phyloP scores from a whole-genome alignment of 1,140 invertebrate genomes.

The Trypoxylus dichotomus region DNA sequence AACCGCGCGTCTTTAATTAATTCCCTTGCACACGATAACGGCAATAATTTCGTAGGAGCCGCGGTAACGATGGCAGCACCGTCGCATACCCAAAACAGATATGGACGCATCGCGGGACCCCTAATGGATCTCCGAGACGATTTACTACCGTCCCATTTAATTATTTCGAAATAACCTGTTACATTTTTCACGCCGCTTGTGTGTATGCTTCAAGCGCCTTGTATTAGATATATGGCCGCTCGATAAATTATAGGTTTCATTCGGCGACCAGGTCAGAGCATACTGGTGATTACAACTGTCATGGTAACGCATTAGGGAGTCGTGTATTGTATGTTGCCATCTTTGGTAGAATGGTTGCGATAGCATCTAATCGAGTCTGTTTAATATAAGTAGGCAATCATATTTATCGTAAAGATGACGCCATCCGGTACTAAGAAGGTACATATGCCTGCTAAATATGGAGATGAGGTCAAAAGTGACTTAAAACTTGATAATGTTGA shows the following conservation, averaged over 20 bases:
- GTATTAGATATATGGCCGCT: background rate
- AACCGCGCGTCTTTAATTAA: constrained; percentile 9
- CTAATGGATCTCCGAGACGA: constrained; percentile 5
- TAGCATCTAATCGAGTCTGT: background rate
- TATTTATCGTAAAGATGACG: too few relatives aligned
- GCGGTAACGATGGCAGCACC: background rate
- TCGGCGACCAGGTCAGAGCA: background rate
- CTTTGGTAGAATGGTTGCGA: background rate
- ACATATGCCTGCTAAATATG: too few relatives aligned
- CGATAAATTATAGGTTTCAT: constrained; percentile 5
- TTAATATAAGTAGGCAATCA: too few relatives aligned
- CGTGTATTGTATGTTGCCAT: background rate
- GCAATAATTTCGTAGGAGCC: background rate
- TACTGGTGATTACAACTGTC: background rate
- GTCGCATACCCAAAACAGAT: background rate
- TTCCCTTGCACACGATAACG: constrained; percentile 5
- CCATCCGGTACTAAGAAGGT: too few relatives aligned
- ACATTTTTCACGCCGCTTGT: constrained; percentile 3
- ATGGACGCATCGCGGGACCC: background rate
- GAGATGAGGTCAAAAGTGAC: too few relatives aligned
- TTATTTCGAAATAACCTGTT: constrained; percentile 23
- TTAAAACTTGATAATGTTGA: too few relatives aligned
- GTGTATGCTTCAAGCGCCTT: background rate
- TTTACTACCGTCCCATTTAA: background rate
- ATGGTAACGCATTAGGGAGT: background rate